These are phyloP conservation scores for Protaetia brevitarsis DNA, from an alignment of 1,140 invertebrate species.

Conservation along the genomic window DNA sequence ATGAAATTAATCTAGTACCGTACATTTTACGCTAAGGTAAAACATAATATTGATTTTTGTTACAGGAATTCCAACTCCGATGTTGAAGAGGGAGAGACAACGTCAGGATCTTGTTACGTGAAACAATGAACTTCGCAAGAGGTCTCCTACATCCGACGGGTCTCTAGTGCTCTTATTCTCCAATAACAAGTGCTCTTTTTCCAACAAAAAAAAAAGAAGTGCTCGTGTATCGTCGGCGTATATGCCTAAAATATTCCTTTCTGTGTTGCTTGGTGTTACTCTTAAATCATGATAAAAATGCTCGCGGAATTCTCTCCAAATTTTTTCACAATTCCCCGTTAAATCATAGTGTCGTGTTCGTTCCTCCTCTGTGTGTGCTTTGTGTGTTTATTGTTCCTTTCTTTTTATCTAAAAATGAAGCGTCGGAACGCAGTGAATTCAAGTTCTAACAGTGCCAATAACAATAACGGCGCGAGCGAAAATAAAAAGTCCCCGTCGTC, in stretches of 20 bases:
- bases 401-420: too few species aligned
- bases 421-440: neutral
- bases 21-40: too few species aligned
- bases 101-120: neutral
- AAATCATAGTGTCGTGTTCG: slow-evolving; percentile 6
- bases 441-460: neutral
- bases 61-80: neutral
- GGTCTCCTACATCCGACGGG: neutral
- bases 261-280: neutral
- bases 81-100: neutral
- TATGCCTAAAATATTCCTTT: neutral
- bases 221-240: neutral
- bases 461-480: neutral
- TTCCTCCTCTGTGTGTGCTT: too few species aligned
- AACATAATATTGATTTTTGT: neutral
- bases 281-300: neutral
- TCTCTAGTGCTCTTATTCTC: neutral
- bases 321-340: neutral
- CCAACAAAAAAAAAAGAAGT: neutral
- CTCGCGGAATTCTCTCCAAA: neutral
- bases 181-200: neutral
- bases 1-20: too few species aligned
- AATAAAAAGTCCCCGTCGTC: slow-evolving; percentile 36
- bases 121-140: neutral
- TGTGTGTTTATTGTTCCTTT: too few species aligned